Evolutionary conservation across 2,888 invertebrate species (phyloP), one percentile per base, ranked within the genome.

Genomic region (Acleris sparsana): DNA sequence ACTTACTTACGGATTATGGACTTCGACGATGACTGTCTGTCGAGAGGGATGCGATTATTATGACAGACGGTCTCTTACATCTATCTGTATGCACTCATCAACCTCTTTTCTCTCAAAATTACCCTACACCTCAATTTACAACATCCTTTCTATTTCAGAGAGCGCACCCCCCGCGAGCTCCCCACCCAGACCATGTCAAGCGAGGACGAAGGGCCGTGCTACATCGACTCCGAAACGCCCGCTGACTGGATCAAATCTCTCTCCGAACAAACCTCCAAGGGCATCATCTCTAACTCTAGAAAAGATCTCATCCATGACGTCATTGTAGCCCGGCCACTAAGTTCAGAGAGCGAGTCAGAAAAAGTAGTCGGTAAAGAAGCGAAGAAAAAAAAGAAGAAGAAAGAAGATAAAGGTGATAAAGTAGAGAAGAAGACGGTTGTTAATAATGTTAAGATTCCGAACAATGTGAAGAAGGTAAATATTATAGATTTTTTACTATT

Each of bases 131-230:
- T 44, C 11, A 6, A 44, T 52, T 13, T 39, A 5, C 6, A 60
- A 13, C 5, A 20, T 53, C n/a, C 20, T 17, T 49, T 62, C 17
- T 5, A 57, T 76, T 90, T 81, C 53, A 93, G 95, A 72, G 95
- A 95, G 72, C 87, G 93, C 0, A 75, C 88, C 0, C 92, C 93
- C 48, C 87, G 95, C 22, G 93, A 94, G 53, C 74, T 95, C 1
- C 94, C 95, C 1, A 87, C 84, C 0, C 86, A 84, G 70, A 77
- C 87, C 46, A 76, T 88, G 18, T 93, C 92, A 0, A 93, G 93
- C 69, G 91, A 93, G 74, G 93, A 93, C 68, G 93, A 92, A 67
- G 92, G 91, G 0, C 89, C 93, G 0, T 88, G 89, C 72, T 93
- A 86, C 72, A 91, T 92, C 17, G 92, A 92, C 73, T 85, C 84